phyloP scores from a whole-genome alignment of 37 sponge, comb jelly and placozoan genomes.

The Geodia barretti region DNA sequence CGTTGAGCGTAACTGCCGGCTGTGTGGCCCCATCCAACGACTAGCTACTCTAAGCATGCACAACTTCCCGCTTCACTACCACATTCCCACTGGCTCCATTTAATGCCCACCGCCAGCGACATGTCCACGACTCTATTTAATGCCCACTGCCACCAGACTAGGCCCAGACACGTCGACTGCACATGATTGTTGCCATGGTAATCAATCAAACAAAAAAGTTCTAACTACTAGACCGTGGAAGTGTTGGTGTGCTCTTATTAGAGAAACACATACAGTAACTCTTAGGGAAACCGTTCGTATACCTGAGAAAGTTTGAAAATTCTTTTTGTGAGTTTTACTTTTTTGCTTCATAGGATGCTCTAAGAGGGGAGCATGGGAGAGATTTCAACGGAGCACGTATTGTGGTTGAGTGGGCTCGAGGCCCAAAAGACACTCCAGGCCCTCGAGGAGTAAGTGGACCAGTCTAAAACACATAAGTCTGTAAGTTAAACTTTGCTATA shows the following conservation, averaged over 20 bases:
- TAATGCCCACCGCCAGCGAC: neutral
- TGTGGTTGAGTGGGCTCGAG: constrained; percentile 83
- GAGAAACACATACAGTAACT: too few relatives aligned
- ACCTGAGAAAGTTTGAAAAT: too few relatives aligned
- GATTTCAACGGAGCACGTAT: constrained; percentile 70
- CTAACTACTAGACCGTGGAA: too few relatives aligned
- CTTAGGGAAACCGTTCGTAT: too few relatives aligned
- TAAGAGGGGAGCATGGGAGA: constrained; percentile 70
- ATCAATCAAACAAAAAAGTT: too few relatives aligned
- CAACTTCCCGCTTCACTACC: neutral
- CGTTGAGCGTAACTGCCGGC: too few relatives aligned
- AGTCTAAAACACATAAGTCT: too few relatives aligned
- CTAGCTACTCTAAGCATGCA: neutral
- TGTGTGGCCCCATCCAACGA: neutral
- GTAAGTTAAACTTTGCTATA: too few relatives aligned
- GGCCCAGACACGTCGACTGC: neutral
- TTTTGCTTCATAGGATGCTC: constrained; percentile 68
- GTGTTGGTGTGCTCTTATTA: too few relatives aligned
- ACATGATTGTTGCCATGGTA: neutral
- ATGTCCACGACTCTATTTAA: neutral
- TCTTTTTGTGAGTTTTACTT: neutral
- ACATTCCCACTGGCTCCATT: neutral
- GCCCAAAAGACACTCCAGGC: constrained; percentile 22
- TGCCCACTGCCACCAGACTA: too few relatives aligned
- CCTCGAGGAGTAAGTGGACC: neutral